Percentiles rank a stretch among this genome's conserved stretches.
Evolutionary conservation across 2,797 vertebrate species (phyloP).

Genomic region (Xenops minutus): DNA sequence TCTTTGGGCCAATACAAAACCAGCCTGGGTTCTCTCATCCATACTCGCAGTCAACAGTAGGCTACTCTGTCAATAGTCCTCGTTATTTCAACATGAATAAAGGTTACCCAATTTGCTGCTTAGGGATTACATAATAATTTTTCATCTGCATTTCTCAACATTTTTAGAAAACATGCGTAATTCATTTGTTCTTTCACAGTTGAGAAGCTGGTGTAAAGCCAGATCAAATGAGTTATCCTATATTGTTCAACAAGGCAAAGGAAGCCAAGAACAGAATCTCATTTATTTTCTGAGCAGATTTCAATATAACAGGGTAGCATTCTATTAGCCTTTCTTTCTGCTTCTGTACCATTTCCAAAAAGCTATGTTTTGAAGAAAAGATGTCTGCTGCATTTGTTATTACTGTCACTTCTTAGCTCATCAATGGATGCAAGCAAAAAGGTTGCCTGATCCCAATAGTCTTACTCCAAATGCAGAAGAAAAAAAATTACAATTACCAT

Average conservation of each 20-base stretch:
- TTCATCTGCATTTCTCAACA: background rate
- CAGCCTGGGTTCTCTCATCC: background rate
- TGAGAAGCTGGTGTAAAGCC: background rate
- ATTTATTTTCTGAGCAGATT: background rate
- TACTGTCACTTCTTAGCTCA: background rate
- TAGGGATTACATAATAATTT: background rate
- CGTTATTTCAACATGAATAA: constrained; percentile 11
- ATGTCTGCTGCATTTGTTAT: background rate
- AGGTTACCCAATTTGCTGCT: background rate
- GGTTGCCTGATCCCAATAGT: background rate
- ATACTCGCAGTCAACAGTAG: background rate
- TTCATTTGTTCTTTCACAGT: background rate
- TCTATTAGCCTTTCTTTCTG: background rate
- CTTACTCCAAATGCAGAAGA: background rate
- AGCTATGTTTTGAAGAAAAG: background rate
- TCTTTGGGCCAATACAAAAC: background rate
- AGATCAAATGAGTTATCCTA: background rate
- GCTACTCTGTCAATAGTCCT: background rate
- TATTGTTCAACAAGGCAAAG: background rate
- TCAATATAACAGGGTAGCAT: background rate
- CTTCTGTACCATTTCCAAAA: background rate
- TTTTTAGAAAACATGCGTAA: background rate
- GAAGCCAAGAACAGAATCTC: background rate
- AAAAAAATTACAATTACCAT: background rate
- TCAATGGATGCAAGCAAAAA: background rate